Base-by-base conservation (phyloP, 2,888 invertebrate genomes). In the Adela reaumurella region DNA sequence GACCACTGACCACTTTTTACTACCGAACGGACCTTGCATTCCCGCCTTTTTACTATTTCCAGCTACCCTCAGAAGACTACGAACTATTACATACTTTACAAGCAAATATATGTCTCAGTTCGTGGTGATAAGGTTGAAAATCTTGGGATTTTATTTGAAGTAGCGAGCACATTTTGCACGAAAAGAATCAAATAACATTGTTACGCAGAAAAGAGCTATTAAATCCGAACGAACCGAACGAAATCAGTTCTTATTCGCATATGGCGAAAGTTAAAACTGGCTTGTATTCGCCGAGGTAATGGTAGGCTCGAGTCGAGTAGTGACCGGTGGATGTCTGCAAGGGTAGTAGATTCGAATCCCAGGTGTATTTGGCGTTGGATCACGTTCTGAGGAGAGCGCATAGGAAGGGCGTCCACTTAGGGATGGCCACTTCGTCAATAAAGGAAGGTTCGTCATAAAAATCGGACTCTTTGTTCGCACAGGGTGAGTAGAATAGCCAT, bases 371-470 rank as follows among this genome's bases (percentile, higher is more conserved):
- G 67, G 70, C 65, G 74, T 68, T 60, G 67, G 61, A 63, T 62
- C 74, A 73, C 74, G 77, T 77, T 71, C 71, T 64, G 62, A 70
- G 11, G 3, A 35, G 35, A 3, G 14, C 35, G 11, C n/a, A 24
- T 24, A 24, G 24, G 24, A 24, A 24, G 4, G 24, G 14, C 11
- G 5, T 24, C 4, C 74, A 77, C 74, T 77, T 76, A 77, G 71
- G 72, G 70, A 68, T 68, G 65, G 68, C 63, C 68, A 70, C 70
- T 68, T 70, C 68, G 28, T 67, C 65, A 71, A 72, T 70, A 73
- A 71, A 76, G 77, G 77, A 76, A 74, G 69, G 66, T 73, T 60
- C 66, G 76, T 76, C 76, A 78, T 78, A 77, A 77, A 76, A 77
- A 74, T 74, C 68, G 74, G 73, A 68, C 67, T 35, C 14, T 35